Evolutionary conservation across 2,113 vertebrate species (phyloP), one percentile per base, ranked within the genome.

Genomic region (Campylorhamphus procurvoides): DNA sequence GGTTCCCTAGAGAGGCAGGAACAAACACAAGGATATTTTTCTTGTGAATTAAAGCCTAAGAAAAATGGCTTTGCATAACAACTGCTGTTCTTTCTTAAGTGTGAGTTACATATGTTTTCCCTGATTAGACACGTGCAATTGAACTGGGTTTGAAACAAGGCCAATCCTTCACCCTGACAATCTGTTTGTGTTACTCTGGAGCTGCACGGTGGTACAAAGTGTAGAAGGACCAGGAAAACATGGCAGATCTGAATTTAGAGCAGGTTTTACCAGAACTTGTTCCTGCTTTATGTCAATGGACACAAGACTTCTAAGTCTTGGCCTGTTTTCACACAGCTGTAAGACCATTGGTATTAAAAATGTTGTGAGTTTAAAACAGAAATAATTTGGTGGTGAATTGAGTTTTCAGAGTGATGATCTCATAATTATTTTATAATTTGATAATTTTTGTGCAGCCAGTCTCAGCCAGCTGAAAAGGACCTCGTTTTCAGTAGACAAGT

Each of bases 61-160:
- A 89, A 76, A 94, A 95, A 96, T 58, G 71, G 50, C 58, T 85
- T 94, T 93, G 78, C 44, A 3, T 58, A 59, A 47, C 35, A 83
- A 68, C 71, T 75, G 79, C 93, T 91, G 75, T 31, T 94, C 46
- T 74, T 74, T 44, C 81, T 66, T 64, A 87, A 71, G 84, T 47
- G 75, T 4, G 10, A 62, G 78, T 59, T 94, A 71, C 71, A 4
- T 22, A 31, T n/a, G 59, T 63, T 96, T 73, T 58, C 59, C 50
- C 78, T 58, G 58, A 52, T 89, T 68, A 66, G 59, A 58, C 5
- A 2, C 1, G 0, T 66, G 64, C 7, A 7, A 17, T 56, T 67
- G 67, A 39, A 27, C 75, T 76, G 74, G 19, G 16, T 31, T 35
- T 85, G 78, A 73, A 81, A 75, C 46, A 69, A 88, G 49, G 46